Conservation (phyloP, 2,797 vertebrate species). For the Xiphophorus birchmanni region DNA sequence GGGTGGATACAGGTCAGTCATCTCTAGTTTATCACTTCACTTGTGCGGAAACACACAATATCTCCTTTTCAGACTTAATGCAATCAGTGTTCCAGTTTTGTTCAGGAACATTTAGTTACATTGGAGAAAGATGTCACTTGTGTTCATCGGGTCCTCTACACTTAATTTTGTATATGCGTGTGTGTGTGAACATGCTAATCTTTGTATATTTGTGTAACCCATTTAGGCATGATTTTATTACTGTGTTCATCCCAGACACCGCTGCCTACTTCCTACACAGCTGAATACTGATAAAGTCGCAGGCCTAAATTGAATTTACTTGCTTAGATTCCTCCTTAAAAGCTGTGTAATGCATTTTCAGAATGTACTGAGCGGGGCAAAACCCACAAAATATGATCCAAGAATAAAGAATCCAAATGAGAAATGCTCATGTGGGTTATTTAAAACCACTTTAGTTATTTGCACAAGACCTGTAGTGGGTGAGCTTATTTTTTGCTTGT, state of each 20-base stretch:
- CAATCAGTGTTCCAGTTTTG: conserved; percentile 31
- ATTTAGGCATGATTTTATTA: conserved; percentile 67
- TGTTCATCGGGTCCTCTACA: conserved; percentile 25
- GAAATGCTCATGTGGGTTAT: conserved; percentile 2
- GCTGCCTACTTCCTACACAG: conserved; percentile 64
- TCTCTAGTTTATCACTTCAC: background rate
- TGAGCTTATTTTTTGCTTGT: background rate
- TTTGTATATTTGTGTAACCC: conserved; percentile 63
- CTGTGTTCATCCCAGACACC: conserved; percentile 43
- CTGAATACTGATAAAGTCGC: conserved; percentile 56
- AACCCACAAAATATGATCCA: conserved; percentile 3
- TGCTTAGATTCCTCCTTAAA: conserved; percentile 32
- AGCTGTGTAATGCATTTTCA: conserved; percentile 8
- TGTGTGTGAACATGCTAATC: background rate
- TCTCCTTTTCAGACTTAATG: conserved; percentile 1
- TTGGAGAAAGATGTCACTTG: conserved; percentile 43
- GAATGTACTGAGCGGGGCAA: background rate
- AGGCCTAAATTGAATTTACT: conserved; percentile 33
- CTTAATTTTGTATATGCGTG: conserved; percentile 4
- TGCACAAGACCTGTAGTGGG: background rate
- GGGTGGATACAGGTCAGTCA: background rate
- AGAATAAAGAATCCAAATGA: conserved; percentile 15
- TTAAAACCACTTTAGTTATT: background rate
- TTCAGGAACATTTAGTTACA: conserved; percentile 34
- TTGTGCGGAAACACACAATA: background rate